Evolutionary conservation across 1,140 invertebrate species (phyloP), one percentile per base, ranked within the genome.

Genomic region (Planococcus citri): DNA sequence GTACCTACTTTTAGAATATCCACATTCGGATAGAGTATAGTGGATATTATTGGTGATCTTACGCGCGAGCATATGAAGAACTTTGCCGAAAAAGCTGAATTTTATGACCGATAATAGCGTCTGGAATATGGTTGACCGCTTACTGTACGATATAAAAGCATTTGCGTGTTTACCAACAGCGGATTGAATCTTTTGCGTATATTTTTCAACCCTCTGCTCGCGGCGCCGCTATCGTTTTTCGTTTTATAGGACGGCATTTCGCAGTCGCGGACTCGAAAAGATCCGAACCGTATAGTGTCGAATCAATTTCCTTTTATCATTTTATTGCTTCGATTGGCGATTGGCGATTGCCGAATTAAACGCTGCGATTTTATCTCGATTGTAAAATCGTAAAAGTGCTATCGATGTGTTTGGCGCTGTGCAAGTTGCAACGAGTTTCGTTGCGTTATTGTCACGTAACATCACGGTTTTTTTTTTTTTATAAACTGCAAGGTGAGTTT

Each of bases 101-200:
- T 22, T 64, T 64, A 64, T 64, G 20, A 21, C 60, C 25, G 20
- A 64, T 64, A 64, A 64, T 64, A 27, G 60, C 12, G 60, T 24
- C 1, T 25, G 22, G 22, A 64, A 64, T 64, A 64, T 25, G 10
- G 21, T 64, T 64, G 60, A 64, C 60, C 60, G 60, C 60, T 64
- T 64, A 64, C 60, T 64, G 60, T 17, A 64, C 60, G 25, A 64
- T 64, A 20, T 64, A 64, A 64, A 64, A 64, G 60, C 60, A 64
- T 64, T 64, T 64, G 60, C 60, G 60, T 64, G 60, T 64, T 64
- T 64, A 64, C 60, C 17, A 64, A 64, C 60, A 64, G 60, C 60
- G 24, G 60, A 64, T 64, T 25, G 60, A 64, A 64, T 64, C 12
- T 64, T 64, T 64, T 33, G 8, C 25, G 9, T 41, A 21, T 68